Evolutionary conservation across 2,888 invertebrate genomes (phyloP), one percentile per base, ranked within the genome.

Genomic region (Oligia fasciuncula): DNA sequence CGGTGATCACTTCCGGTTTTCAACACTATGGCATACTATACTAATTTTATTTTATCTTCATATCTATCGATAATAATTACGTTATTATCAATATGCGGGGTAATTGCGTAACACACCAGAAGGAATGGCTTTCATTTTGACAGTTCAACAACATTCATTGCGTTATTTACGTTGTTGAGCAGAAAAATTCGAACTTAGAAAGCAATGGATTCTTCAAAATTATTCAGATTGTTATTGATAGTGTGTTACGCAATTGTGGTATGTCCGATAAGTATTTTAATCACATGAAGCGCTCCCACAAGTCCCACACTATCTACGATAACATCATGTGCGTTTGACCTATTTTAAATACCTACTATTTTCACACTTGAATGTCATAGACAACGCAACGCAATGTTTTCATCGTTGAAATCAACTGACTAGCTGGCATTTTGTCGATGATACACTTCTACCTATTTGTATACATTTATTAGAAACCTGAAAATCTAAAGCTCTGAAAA

Each of bases 191-290:
- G 49, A 49, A 49, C 49, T 14, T 49, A 49, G 14, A 14, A 49
- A 49, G 4, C 49, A 49, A 49, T 49, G 14, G 4, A 49, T 49
- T 14, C 49, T 49, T 49, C 49, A 49, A 49, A 49, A 49, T 49
- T 49, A 49, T 49, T 49, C 49, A 14, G 49, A 49, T 49, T 49
- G 14, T 14, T 0, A 49, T 49, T 49, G 49, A 49, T 14, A 49
- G 49, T 49, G 49, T 49, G 49, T 49, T 49, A 49, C 49, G 49
- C 49, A 49, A 49, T 49, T 49, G 0, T 49, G 49, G 14, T 49
- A 49, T 69, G 29, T 62, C 54, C 35, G 83, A 72, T 83, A 57
- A 29, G 4, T 63, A 35, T 51, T 63, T 65, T 60, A 63, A 66
- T 76, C 43, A 60, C 54, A 68, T 46, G 9, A 49, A 43, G 29